Conservation (phyloP, 2,797 vertebrate species). For the Lithobates sylvaticus region DNA sequence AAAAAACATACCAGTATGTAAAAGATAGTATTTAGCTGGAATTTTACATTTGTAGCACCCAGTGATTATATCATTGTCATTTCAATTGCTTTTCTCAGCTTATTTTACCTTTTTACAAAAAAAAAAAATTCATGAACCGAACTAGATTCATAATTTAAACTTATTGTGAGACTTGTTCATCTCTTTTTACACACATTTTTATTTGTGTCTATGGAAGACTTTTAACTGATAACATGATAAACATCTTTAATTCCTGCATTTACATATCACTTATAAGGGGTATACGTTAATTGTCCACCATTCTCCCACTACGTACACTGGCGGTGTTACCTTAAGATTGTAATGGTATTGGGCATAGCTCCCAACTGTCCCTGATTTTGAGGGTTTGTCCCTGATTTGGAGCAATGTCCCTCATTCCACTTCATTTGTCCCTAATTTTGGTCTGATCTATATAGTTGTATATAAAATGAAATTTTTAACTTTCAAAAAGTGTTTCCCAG, state of each 20-base stretch:
- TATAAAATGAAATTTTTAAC: no score
- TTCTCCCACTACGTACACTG: background rate
- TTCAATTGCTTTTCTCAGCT: no score
- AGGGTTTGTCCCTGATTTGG: no score
- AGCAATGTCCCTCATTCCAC: no score
- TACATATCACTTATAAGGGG: background rate
- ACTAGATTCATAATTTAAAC: background rate
- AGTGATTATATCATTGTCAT: background rate
- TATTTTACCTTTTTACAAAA: no score
- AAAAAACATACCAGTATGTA: no score
- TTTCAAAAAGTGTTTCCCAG: no score
- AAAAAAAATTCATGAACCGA: no score
- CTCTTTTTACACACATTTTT: background rate
- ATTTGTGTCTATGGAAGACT: background rate
- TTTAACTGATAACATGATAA: background rate
- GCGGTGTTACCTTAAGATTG: background rate
- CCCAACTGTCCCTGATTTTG: no score
- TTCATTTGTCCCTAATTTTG: no score
- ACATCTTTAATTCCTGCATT: background rate
- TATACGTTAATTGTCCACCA: background rate
- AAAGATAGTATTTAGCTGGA: background rate
- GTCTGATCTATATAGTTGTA: no score
- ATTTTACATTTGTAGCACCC: background rate
- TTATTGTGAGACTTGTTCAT: background rate
- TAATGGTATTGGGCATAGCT: background rate